Base-by-base conservation (phyloP, 1,140 invertebrate species). In the Hycleus cichorii region DNA sequence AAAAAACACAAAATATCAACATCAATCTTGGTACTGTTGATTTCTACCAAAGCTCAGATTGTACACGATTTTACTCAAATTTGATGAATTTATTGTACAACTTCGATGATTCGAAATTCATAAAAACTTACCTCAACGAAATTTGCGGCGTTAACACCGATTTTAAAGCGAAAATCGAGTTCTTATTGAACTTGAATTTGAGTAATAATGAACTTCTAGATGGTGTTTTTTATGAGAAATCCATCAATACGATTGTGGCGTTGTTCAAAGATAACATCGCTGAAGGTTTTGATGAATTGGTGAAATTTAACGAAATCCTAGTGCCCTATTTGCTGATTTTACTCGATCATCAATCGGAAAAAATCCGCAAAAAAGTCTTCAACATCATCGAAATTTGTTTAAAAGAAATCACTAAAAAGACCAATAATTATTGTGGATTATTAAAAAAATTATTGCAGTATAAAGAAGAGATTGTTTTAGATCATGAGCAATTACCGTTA, bases 401-500 rank as follows among this genome's bases (percentile, higher is more conserved):
- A 7, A 42, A 54, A 39, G 12, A 42, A 49, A 59, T 32, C 32
- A 32, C 32, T 4, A 7, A 5, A 7, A 32, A 58, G 10, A 39
- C 55, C 27, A 44, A 47, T 4, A 18, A 43, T 3, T 64, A 62
- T 32, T 11, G 32, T 8, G 18, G 26, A 9, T 42, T 64, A 27
- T 63, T 68, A 39, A 12, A 60, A 26, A 39, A 58, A 49, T 26
- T 70, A 24, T 38, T 62, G 5, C 52, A 64, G 24, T 50, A 64
- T 43, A 58, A 55, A 27, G 68, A 77, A 12, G 86, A 88, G 66
- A 73, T 89, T 42, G 47, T 75, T 32, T 65, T 86, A 44, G 86
- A 88, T 63, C 69, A 76, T 56, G 80, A 87, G 49, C 85, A 84
- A 55, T 60, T 82, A 4, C 76, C 80, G 1, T 48, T 82, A 3